Conservation (phyloP, 2,888 invertebrate species). For the Chloromyia formosa region DNA sequence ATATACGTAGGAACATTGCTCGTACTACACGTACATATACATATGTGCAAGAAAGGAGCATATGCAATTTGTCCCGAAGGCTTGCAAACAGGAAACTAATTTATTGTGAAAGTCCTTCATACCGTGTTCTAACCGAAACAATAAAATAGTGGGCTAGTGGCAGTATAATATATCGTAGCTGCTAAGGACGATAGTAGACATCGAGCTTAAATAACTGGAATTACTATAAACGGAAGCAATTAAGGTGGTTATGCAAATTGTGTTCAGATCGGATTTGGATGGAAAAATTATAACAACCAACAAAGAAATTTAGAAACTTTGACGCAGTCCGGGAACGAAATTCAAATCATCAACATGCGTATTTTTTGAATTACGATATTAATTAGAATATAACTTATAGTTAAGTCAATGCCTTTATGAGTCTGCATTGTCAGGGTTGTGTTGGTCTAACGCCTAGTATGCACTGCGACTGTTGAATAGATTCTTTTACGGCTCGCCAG, state of each 20-base stretch:
- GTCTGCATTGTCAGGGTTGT: no score
- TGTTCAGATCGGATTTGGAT: not conserved
- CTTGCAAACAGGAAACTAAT: slow-evolving; percentile 38
- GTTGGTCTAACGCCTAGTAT: no score
- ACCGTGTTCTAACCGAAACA: not conserved
- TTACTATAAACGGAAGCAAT: slow-evolving; percentile 37
- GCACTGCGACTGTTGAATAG: no score
- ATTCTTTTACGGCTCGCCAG: no score
- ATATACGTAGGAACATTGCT: slow-evolving; percentile 5
- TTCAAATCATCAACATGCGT: no score
- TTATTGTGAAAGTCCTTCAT: slow-evolving; percentile 32
- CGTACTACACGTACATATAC: not conserved
- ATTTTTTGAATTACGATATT: no score
- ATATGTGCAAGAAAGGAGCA: not conserved
- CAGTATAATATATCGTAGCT: slow-evolving; percentile 22
- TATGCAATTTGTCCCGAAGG: slow-evolving; percentile 39
- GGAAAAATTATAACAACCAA: not conserved
- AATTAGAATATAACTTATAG: no score
- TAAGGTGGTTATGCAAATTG: slow-evolving; percentile 18
- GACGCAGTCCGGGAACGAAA: no score
- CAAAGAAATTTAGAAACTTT: no score
- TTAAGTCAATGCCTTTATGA: no score
- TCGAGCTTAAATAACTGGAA: slow-evolving; percentile 17
- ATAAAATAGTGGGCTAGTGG: not conserved
- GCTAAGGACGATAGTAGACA: slow-evolving; percentile 34